Evolutionary conservation across 2,113 vertebrate species (phyloP), one percentile per base, ranked within the genome.

Genomic region (Eira barbara): DNA sequence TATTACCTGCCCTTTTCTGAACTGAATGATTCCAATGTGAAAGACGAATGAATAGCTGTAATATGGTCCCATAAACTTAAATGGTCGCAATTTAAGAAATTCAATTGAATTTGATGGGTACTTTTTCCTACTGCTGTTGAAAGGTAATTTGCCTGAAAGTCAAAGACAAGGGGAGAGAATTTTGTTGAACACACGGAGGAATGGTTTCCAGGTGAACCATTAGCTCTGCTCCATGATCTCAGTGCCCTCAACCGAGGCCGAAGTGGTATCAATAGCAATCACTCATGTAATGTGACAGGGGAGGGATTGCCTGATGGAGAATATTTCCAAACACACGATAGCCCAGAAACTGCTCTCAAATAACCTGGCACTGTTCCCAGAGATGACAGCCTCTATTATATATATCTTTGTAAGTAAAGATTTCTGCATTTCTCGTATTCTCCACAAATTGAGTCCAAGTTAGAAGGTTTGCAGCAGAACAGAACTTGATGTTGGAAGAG

Each of bases 71-170:
- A 78, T 94, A 82, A 91, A 89, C 52, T 69, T 88, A 93, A 93
- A 94, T 91, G 76, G 45, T 73, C 4, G 18, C 73, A 89, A 63
- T 89, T 91, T 80, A 94, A 97, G 88, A 91, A 95, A 93, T 47
- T 67, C 73, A 94, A 89, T 94, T 96, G 67, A 25, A 89, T 94
- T 94, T 91, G 57, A 85, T 89, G 57, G 57, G 63, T 65, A 34
- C 57, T 91, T 93, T 94, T 94, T 61, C 59, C 67, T 80, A 55
- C 73, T 18, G 21, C 81, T 94, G 52, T 73, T 97, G 94, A 91
- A 65, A 96, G 91, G 27, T 36, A 95, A 97, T 96, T 95, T 91
- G 89, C 94, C 79, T 94, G 82, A 85, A 96, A 98, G 88, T 73
- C 94, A 97, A 25, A 97, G 31, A 89, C 96, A 78, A 97, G 91